phyloP scores from a whole-genome alignment of 2,797 vertebrate genomes.

The Gobionotothen gibberifrons region DNA sequence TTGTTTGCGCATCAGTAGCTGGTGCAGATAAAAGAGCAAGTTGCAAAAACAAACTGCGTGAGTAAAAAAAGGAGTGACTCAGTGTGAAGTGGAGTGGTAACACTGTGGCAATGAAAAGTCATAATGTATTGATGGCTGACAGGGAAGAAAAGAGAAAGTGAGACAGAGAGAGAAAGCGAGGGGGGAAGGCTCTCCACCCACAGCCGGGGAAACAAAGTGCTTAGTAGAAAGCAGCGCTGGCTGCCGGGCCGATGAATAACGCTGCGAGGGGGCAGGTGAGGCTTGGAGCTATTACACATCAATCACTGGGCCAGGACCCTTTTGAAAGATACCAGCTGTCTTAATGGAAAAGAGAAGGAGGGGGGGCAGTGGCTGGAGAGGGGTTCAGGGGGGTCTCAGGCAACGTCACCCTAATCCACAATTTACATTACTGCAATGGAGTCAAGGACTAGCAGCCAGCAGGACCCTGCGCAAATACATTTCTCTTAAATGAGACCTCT shows the following conservation, averaged over 20 bases:
- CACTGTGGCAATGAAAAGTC: slow-evolving; percentile 58
- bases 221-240: slow-evolving; percentile 64
- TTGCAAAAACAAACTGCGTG: slow-evolving; percentile 44
- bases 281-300: slow-evolving; percentile 85
- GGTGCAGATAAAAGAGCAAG: slow-evolving; percentile 42
- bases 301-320: slow-evolving; percentile 84
- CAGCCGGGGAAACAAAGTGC: slow-evolving; percentile 74
- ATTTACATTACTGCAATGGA: slow-evolving; percentile 84
- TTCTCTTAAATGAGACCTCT: slow-evolving; percentile 84
- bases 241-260: slow-evolving; percentile 77
- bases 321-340: slow-evolving; percentile 87
- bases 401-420: slow-evolving; percentile 81
- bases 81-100: slow-evolving; percentile 44
- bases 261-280: slow-evolving; percentile 81
- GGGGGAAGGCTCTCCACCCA: slow-evolving; percentile 61
- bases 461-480: slow-evolving; percentile 78
- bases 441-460: slow-evolving; percentile 81
- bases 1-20: slow-evolving; percentile 4
- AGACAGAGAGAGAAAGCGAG: slow-evolving; percentile 37
- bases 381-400: slow-evolving; percentile 69
- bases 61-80: slow-evolving; percentile 43
- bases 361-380: slow-evolving; percentile 63
- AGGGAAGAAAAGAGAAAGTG: slow-evolving; percentile 32
- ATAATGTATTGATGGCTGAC: slow-evolving; percentile 55
- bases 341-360: slow-evolving; percentile 83